Evolutionary conservation across 2,888 invertebrate genomes (phyloP), one percentile per base, ranked within the genome.

Genomic region (Piscicola geometra): DNA sequence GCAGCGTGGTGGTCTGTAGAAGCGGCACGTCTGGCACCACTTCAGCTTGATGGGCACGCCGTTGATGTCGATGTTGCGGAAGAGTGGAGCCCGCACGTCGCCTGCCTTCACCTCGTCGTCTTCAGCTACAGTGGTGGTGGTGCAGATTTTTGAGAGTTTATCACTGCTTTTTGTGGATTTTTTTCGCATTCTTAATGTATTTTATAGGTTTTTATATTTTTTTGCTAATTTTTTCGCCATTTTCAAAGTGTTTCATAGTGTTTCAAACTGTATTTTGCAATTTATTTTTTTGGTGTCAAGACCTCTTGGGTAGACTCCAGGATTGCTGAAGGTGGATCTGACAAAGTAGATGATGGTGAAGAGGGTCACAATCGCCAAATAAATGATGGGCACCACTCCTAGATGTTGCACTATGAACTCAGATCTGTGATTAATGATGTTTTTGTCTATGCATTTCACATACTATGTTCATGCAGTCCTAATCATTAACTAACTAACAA

Each of bases 11-110:
- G 99, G 99, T 83, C 99, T 89, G 88, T 99, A 99, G 89, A 99
- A 99, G 88, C 97, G 95, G 88, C 99, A 99, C 1, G 99, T 99
- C 81, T 95, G 93, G 88, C 99, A 98, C 98, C 98, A 99, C 88
- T 99, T 99, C 97, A 99, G 98, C 79, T 98, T 91, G 78, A 99
- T 96, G 21, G 94, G 95, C 81, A 98, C 95, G 78, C 98, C 97
- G 87, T 96, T 94, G 81, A 99, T 96, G 87, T 98, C 97, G 79
- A 97, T 94, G 87, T 92, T 95, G 87, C 94, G 94, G 87, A 97
- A 98, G 77, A 99, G 88, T 12, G 87, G 87, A 78, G 97, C 94
- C 82, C 96, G 90, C 85, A 95, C 93, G 87, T 98, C 98, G 87
- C 98, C 97, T 87, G 96, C 96, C 86, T 95, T 81, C 12, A 81